These are phyloP conservation scores for Sorex fumeus DNA, from an alignment of 2,113 vertebrate species.

Conservation along the genomic window DNA sequence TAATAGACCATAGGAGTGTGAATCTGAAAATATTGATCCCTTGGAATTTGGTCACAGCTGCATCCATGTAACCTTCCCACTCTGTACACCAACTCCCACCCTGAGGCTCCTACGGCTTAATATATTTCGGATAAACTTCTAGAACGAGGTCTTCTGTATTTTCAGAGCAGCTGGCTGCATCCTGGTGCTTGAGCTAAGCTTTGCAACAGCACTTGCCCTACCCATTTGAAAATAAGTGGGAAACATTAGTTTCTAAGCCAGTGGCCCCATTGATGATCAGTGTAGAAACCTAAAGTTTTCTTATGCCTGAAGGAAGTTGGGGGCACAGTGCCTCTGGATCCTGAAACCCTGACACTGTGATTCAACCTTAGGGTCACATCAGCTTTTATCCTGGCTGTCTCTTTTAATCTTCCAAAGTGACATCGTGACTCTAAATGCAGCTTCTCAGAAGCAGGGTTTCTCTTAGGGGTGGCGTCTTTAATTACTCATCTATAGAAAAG, in stretches of 20 bases:
- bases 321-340: neutral
- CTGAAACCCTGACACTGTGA: slow-evolving; percentile 11
- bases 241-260: slow-evolving; percentile 8
- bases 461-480: neutral
- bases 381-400: neutral
- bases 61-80: neutral
- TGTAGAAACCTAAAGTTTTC: neutral
- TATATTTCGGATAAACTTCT: neutral
- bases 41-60: neutral
- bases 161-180: neutral
- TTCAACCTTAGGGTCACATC: neutral
- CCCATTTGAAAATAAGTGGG: neutral
- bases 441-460: neutral
- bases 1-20: neutral
- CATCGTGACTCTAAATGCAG: neutral
- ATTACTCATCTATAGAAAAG: neutral
- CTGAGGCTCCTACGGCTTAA: neutral
- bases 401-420: slow-evolving; percentile 30
- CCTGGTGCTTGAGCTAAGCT: neutral
- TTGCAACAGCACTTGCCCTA: neutral
- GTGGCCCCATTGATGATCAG: neutral
- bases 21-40: neutral
- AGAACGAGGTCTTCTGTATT: slow-evolving; percentile 23
- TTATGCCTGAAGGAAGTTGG: neutral
- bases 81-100: neutral